Evolutionary conservation across 2,113 vertebrate species (phyloP).

Genomic region (Panthera leo): DNA sequence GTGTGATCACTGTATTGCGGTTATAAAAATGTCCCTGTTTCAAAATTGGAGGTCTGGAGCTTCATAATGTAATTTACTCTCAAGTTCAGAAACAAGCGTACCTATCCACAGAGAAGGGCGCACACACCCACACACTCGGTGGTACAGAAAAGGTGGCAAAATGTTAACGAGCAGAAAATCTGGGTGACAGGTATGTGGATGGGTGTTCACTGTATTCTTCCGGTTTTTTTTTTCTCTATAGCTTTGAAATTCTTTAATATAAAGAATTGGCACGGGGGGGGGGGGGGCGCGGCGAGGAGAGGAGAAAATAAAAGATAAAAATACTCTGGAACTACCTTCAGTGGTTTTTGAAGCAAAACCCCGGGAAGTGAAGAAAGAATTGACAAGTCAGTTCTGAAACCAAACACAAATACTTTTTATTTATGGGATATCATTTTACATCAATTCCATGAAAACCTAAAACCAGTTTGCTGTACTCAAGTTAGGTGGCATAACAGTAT

Average conservation of each 20-base stretch:
- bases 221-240: not conserved
- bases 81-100: not conserved
- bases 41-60: not conserved
- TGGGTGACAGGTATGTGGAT: not conserved
- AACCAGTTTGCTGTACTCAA: slow-evolving; percentile 76
- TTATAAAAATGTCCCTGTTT: not conserved
- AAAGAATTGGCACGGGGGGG: not conserved
- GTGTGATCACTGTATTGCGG: not conserved
- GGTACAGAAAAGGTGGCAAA: not conserved
- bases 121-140: too few relatives aligned
- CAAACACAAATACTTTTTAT: slow-evolving; percentile 87
- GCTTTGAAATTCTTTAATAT: slow-evolving; percentile 25
- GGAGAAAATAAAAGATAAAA: not conserved
- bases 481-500: slow-evolving; percentile 75
- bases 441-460: slow-evolving; percentile 82
- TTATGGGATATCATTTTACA: slow-evolving; percentile 84
- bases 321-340: not conserved
- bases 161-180: not conserved
- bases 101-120: not conserved
- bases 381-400: slow-evolving; percentile 81
- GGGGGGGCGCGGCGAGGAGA: not conserved
- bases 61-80: not conserved
- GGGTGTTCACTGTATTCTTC: not conserved
- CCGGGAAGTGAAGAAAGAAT: slow-evolving; percentile 70
- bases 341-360: slow-evolving; percentile 51